Evolutionary conservation across 1,140 invertebrate species (phyloP), one percentile per base, ranked within the genome.

Genomic region (Battus philenor): DNA sequence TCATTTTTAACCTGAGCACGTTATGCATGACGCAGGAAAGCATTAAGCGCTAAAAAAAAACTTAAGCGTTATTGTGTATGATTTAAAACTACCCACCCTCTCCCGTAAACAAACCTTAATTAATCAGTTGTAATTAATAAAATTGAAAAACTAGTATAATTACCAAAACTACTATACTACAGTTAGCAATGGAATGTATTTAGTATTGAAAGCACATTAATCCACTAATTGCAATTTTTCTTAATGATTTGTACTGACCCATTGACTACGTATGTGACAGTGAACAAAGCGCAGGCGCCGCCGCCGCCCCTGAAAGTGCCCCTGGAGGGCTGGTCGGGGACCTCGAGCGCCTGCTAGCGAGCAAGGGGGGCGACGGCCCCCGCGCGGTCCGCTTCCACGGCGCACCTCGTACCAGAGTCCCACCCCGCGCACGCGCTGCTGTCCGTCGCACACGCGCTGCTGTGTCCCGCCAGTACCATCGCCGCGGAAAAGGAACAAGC

Each of bases 291-390:
- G 50, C 76, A 54, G 47, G 79, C 79, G 56, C 79, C 79, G 48
- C 67, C 64, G 61, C 79, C 79, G 44, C 79, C 79, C 50, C 65
- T 82, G 51, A 54, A 50, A 12, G 49, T 80, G 36, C 68, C 72
- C 51, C 70, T 82, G 49, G 65, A 59, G 30, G 75, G 78, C 30
- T 78, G 75, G 74, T 50, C 69, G 38, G 68, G 70, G 52, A 79
- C 78, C 3, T 78, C 74, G 31, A 71, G 66, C 60, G 78, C 75
- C 33, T 82, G 78, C 78, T 82, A 82, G 75, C 78, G 65, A 53
- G 52, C 56, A 65, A 52, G 65, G 66, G 73, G 68, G 73, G 78
- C 72, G 34, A 26, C 27, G 33, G 47, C 66, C 64, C 47, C 59
- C 59, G 39, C 53, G 44, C 63, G 39, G 44, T 10, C 48, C 18